Conservation (phyloP, 2,797 vertebrate genomes). For the Gymnoscopelus microlampas region DNA sequence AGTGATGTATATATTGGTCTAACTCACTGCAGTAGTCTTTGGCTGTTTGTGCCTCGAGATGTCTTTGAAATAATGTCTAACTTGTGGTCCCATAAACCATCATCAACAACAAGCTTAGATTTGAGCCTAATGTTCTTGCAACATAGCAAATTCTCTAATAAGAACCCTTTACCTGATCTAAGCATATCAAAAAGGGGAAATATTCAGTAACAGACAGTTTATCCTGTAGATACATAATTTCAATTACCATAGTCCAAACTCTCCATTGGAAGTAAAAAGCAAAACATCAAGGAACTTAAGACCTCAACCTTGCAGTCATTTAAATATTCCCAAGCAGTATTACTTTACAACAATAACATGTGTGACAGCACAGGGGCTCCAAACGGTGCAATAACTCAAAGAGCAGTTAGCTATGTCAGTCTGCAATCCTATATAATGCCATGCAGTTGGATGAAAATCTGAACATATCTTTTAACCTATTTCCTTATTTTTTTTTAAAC, state of each 20-base stretch:
- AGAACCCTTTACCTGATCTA: slow-evolving; percentile 52
- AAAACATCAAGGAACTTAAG: slow-evolving; percentile 53
- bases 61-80: slow-evolving; percentile 44
- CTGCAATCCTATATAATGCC: slow-evolving; percentile 89
- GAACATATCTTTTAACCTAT: slow-evolving; percentile 75
- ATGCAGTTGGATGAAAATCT: slow-evolving; percentile 89
- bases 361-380: slow-evolving; percentile 83
- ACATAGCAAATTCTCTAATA: slow-evolving; percentile 41
- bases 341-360: slow-evolving; percentile 79
- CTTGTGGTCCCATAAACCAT: slow-evolving; percentile 46
- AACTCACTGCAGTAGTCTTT: slow-evolving; percentile 52
- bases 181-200: slow-evolving; percentile 48
- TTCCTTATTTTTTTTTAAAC: slow-evolving; percentile 64
- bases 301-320: slow-evolving; percentile 63
- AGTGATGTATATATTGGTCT: slow-evolving; percentile 37
- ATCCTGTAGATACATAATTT: slow-evolving; percentile 31
- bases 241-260: slow-evolving; percentile 39
- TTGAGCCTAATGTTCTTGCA: slow-evolving; percentile 40
- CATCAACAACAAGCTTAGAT: slow-evolving; percentile 22
- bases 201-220: slow-evolving; percentile 34
- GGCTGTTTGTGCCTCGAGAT: slow-evolving; percentile 50
- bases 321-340: slow-evolving; percentile 74
- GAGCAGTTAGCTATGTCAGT: slow-evolving; percentile 84
- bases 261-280: slow-evolving; percentile 47
- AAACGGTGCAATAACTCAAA: slow-evolving; percentile 87